phyloP scores from a whole-genome alignment of 2,888 invertebrate species.

The Melipona beecheii region DNA sequence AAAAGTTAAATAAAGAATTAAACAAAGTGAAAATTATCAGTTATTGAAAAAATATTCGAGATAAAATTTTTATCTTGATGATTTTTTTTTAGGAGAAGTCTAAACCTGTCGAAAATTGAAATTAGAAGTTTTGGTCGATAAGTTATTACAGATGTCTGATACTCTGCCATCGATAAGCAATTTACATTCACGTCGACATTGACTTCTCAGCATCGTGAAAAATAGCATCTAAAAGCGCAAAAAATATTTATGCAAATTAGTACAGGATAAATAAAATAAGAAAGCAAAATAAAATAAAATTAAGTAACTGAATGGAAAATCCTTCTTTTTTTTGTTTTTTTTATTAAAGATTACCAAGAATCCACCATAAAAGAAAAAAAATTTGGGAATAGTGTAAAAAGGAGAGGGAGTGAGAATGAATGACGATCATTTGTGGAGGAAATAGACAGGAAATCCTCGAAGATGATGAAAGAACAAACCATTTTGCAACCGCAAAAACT shows the following conservation, averaged over 20 bases:
- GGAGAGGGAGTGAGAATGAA: slow-evolving; percentile 20
- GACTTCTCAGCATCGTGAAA: not conserved
- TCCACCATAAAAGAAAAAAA: not conserved
- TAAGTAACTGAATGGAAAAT: not conserved
- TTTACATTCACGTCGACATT: too few species aligned
- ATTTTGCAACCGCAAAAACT: slow-evolving; percentile 62
- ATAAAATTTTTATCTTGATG: not conserved
- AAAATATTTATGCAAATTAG: not conserved
- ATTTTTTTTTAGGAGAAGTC: not conserved
- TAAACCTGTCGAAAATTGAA: not conserved
- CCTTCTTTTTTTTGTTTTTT: not conserved
- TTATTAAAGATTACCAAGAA: not conserved
- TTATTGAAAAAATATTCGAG: not conserved
- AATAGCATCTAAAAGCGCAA: not conserved
- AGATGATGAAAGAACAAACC: slow-evolving; percentile 44
- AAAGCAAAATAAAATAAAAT: too few species aligned
- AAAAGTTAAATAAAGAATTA: not conserved
- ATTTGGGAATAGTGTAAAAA: not conserved
- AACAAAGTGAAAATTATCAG: not conserved
- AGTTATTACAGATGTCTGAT: not conserved
- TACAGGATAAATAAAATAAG: not conserved
- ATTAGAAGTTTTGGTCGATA: slow-evolving; percentile 1
- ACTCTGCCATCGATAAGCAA: not conserved
- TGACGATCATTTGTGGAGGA: slow-evolving; percentile 29
- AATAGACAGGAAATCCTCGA: slow-evolving; percentile 58